Conservation (phyloP, 2,797 vertebrate species). For the Mionectes olivaceus region DNA sequence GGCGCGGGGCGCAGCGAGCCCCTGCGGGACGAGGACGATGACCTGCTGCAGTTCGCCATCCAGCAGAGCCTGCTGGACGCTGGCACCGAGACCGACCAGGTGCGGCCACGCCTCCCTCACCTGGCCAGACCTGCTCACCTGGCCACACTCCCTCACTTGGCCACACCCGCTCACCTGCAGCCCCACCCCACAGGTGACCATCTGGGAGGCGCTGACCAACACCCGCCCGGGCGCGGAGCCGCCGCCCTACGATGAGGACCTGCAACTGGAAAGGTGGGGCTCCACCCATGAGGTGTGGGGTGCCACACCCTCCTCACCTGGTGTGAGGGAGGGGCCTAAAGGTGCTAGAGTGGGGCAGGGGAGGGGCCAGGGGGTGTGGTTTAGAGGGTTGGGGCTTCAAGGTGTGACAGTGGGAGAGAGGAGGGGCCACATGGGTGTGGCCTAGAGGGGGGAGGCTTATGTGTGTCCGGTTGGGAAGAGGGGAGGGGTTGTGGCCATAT, state of each 20-base stretch:
- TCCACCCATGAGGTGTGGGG: accelerated
- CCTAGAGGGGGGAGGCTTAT: neutral
- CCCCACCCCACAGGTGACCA: constrained; percentile 83
- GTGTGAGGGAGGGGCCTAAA: neutral
- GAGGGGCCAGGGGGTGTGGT: neutral
- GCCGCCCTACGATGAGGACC: neutral
- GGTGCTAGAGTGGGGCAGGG: neutral
- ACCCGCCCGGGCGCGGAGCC: constrained; percentile 77
- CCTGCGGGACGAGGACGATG: constrained; percentile 92
- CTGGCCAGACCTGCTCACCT: accelerated
- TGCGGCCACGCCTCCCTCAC: neutral
- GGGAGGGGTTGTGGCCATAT: neutral
- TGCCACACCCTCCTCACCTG: neutral
- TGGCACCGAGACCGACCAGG: constrained; percentile 94
- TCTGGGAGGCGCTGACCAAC: constrained; percentile 96
- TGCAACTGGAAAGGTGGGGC: constrained; percentile 10
- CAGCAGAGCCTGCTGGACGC: constrained; percentile 94
- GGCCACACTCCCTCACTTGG: neutral
- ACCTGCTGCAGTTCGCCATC: constrained; percentile 94
- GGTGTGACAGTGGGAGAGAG: neutral
- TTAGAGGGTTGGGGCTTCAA: neutral
- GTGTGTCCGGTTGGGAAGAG: neutral
- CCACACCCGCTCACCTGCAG: accelerated
- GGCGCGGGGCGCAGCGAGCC: constrained; percentile 91
- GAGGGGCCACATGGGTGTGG: neutral